Evolutionary conservation across 2,888 invertebrate species (phyloP).

Genomic region (Drosophila meridiana): DNA sequence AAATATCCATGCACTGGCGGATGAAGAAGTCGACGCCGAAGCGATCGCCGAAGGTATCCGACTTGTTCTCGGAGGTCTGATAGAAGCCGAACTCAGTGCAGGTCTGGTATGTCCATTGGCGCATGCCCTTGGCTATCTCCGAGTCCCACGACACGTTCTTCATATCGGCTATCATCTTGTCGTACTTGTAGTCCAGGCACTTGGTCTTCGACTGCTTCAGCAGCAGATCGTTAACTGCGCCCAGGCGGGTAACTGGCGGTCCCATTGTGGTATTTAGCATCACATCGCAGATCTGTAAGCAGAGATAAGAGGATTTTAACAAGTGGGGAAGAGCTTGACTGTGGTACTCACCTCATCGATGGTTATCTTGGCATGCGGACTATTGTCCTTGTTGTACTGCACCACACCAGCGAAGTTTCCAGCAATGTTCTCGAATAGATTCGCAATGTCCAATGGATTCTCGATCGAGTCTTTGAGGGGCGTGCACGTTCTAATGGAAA

Average conservation of each 20-base stretch:
- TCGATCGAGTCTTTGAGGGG: constrained; percentile 88
- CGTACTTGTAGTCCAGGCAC: constrained; percentile 94
- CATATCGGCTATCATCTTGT: constrained; percentile 89
- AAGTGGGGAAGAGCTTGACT: not conserved
- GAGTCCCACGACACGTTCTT: constrained; percentile 89
- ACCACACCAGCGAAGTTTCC: constrained; percentile 95
- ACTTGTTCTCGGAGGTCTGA: constrained; percentile 90
- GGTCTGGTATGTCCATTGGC: constrained; percentile 97
- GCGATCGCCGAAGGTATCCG: constrained; percentile 89
- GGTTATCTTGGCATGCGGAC: constrained; percentile 90
- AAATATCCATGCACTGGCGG: constrained; percentile 93
- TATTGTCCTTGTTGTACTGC: constrained; percentile 97
- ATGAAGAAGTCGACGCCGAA: constrained; percentile 92
- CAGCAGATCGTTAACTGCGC: constrained; percentile 89
- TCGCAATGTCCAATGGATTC: constrained; percentile 89
- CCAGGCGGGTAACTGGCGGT: constrained; percentile 89
- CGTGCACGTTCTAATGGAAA: constrained; percentile 88
- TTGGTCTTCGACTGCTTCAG: constrained; percentile 88
- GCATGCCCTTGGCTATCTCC: constrained; percentile 88
- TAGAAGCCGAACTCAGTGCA: constrained; percentile 98
- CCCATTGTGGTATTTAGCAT: constrained; percentile 88
- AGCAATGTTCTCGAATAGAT: constrained; percentile 92
- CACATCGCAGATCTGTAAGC: constrained; percentile 89
- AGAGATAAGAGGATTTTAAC: not conserved
- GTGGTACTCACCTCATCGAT: constrained; percentile 88